phyloP scores from a whole-genome alignment of 2,888 invertebrate species.

The Ellobium chinense region DNA sequence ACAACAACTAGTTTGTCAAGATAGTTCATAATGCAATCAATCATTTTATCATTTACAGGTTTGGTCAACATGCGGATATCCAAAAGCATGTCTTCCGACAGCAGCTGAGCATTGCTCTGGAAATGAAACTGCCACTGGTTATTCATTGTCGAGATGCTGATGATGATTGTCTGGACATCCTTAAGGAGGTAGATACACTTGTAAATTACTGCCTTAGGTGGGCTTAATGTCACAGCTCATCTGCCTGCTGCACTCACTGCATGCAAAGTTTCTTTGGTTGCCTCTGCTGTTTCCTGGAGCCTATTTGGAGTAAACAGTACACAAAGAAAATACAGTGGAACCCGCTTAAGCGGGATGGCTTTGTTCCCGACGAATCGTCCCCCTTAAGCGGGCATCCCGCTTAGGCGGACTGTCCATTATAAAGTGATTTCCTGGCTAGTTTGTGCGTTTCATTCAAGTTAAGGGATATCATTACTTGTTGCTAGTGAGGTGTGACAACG shows the following conservation, averaged over 20 bases:
- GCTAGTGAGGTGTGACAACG: too few relatives aligned
- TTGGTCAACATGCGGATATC: conserved; percentile 60
- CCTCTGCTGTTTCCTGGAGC: too few relatives aligned
- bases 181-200: conserved; percentile 75
- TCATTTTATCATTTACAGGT: conserved; percentile 62
- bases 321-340: too few relatives aligned
- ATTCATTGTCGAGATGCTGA: conserved; percentile 80
- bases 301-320: too few relatives aligned
- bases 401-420: too few relatives aligned
- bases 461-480: too few relatives aligned
- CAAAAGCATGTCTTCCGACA: conserved; percentile 78
- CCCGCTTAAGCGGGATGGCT: too few relatives aligned
- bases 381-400: too few relatives aligned
- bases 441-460: too few relatives aligned
- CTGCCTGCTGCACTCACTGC: not conserved
- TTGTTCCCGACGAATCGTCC: too few relatives aligned
- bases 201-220: not conserved
- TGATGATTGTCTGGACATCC: conserved; percentile 77
- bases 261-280: not conserved
- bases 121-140: conserved; percentile 77
- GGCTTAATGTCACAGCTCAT: not conserved
- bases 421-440: too few relatives aligned
- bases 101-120: conserved; percentile 78
- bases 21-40: not conserved
- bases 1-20: too few relatives aligned